Percentiles rank a stretch among this genome's conserved stretches.
Conservation (phyloP, 2,113 vertebrate species). For the Lycocorax pyrrhopterus region DNA sequence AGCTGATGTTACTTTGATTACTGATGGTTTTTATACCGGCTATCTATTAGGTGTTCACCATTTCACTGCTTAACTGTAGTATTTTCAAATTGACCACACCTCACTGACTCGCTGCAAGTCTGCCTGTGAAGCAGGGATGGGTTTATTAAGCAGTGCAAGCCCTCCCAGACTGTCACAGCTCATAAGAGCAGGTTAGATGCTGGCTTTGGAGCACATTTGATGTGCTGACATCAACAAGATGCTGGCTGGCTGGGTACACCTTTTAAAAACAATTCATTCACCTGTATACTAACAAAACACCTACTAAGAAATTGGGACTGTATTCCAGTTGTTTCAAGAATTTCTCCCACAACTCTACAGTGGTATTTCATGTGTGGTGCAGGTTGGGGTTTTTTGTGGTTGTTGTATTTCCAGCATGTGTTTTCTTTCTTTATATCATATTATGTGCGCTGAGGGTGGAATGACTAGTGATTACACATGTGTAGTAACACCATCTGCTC, state of each 20-base stretch:
- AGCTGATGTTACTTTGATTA: conserved; percentile 36
- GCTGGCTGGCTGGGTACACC: not conserved
- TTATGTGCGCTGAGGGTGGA: not conserved
- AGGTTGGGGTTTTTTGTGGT: not conserved
- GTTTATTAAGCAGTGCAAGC: not conserved
- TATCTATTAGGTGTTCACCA: conserved; percentile 40
- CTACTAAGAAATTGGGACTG: not conserved
- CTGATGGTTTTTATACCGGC: conserved; percentile 74
- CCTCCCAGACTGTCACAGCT: not conserved
- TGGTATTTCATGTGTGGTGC: not conserved
- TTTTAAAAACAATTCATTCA: not conserved
- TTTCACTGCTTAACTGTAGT: not conserved
- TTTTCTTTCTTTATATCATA: not conserved
- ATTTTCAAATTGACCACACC: not conserved
- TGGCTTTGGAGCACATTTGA: not conserved
- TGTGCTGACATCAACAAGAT: not conserved
- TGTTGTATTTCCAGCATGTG: not conserved
- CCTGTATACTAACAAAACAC: conserved; percentile 26
- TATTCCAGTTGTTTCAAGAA: not conserved
- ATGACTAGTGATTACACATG: not conserved
- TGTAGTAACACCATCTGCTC: not conserved
- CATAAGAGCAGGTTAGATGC: not conserved
- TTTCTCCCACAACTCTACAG: not conserved
- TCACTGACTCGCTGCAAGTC: conserved; percentile 39
- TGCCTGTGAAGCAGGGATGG: conserved; percentile 1